phyloP scores from a whole-genome alignment of 2,797 vertebrate species.

The Squalus acanthias region DNA sequence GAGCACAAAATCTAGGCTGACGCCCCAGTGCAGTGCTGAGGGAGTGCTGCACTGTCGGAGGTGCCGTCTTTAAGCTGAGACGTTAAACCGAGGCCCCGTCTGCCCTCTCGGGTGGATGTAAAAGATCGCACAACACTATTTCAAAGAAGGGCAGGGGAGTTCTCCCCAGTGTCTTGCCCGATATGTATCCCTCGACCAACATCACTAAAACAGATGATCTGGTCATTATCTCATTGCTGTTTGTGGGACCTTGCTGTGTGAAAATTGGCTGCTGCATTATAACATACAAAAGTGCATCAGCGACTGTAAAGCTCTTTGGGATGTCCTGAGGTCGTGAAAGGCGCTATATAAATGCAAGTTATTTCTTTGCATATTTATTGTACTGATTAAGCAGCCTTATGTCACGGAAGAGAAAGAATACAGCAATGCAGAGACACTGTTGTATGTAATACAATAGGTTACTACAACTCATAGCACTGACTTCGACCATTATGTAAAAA shows the following conservation, averaged over 20 bases:
- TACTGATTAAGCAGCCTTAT: not conserved
- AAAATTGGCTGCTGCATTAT: not conserved
- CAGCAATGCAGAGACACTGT: not conserved
- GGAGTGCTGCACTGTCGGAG: not conserved
- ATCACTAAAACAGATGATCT: not conserved
- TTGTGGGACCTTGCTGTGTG: not conserved
- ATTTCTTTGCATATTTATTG: not conserved
- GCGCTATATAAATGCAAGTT: not conserved
- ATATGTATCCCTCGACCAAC: not conserved
- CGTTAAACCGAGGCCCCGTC: not conserved
- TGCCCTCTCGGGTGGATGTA: not conserved
- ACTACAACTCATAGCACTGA: not conserved
- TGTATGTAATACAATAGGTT: not conserved
- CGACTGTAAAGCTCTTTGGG: not conserved
- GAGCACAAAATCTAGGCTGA: not conserved
- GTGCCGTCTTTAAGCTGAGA: not conserved
- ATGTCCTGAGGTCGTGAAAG: not conserved
- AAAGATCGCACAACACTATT: too few relatives aligned
- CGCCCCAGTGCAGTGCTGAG: too few relatives aligned
- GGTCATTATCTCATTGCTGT: not conserved
- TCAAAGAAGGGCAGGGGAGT: not conserved
- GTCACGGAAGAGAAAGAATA: not conserved
- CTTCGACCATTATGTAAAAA: not conserved
- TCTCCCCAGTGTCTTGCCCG: not conserved
- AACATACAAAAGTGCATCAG: not conserved